Base-by-base conservation (phyloP, 2,797 vertebrate species). In the Pipistrellus pygmaeus region DNA sequence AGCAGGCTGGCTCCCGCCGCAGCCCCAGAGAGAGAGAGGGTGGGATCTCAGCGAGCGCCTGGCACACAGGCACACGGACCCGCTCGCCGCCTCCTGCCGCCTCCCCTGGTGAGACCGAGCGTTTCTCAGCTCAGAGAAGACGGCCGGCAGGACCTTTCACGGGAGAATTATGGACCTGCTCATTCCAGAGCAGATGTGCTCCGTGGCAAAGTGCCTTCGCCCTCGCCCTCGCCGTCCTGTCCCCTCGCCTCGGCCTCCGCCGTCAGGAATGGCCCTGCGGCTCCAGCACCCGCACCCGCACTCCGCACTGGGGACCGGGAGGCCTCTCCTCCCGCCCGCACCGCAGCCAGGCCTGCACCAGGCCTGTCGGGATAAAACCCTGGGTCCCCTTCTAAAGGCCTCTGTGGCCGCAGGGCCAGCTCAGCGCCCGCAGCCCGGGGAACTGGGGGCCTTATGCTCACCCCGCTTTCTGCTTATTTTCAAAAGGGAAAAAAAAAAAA, bases 141-240 rank as follows among this genome's bases (percentile, higher is more conserved):
- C 78, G 97, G 95, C 85, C 96, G 44, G 1, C 93, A 93, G 93
- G 96, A 97, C 95, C 97, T 97, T 97, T 97, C 96, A 97, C 75
- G 76, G 95, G 96, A 97, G 96, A 98, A 85, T 95, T 94, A 94
- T 94, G 96, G 97, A 55, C 90, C 95, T 94, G 95, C 96, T 97
- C 96, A 94, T 97, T 96, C 95, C 92, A 10, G 98, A 97, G 96
- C 98, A 98, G 97, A 97, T 98, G 98, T 97, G 88, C 97, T 96
- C 95, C 27, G 93, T 86, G 97, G 98, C 95, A 81, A 93, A 82
- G 98, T 97, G 97, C 98, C 98, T 98, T 98, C 84, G 64, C 92
- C 90, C 78, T 88, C 89, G 0, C 82, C 95, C 95, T 90, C 91
- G 96, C 88, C 25, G 12, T 12, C 57, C 25, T 11, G 57, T 93